Percentiles rank a stretch among this genome's conserved stretches.
Conservation (phyloP, 2,888 invertebrate genomes). For the Hyppa rectilinea region DNA sequence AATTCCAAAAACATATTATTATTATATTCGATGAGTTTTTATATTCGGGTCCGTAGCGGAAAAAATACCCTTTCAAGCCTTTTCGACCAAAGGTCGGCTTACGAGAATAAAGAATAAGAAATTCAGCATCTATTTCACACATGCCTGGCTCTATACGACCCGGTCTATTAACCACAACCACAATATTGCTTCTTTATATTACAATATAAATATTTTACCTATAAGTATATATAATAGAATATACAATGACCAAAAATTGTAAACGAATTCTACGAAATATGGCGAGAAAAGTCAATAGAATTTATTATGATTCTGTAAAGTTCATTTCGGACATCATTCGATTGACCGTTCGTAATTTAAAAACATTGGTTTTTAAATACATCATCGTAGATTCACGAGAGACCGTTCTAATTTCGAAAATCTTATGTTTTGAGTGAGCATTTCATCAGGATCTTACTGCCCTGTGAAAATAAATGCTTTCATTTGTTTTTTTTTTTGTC, state of each 20-base stretch:
- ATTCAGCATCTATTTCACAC: constrained; percentile 51
- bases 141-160: constrained; percentile 33
- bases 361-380: background rate
- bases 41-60: constrained; percentile 15
- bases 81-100: constrained; percentile 27
- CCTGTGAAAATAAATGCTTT: background rate
- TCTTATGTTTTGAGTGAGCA: background rate
- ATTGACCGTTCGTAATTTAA: background rate
- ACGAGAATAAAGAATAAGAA: constrained; percentile 22
- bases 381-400: background rate
- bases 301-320: background rate
- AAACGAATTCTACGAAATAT: background rate
- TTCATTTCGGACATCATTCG: background rate
- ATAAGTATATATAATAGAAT: background rate
- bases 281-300: background rate
- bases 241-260: background rate
- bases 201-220: background rate
- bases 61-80: constrained; percentile 13
- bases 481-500: background rate
- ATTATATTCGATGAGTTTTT: constrained; percentile 22
- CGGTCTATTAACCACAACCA: constrained; percentile 23
- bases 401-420: background rate
- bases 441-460: background rate
- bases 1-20: constrained; percentile 25
- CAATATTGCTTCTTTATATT: constrained; percentile 32